A percentile compares a stretch with the other conserved stretches of the same genome.
Evolutionary conservation across 64 coral and sea anemone species (phyloP).

Genomic region (Dendronephthya gigantea): DNA sequence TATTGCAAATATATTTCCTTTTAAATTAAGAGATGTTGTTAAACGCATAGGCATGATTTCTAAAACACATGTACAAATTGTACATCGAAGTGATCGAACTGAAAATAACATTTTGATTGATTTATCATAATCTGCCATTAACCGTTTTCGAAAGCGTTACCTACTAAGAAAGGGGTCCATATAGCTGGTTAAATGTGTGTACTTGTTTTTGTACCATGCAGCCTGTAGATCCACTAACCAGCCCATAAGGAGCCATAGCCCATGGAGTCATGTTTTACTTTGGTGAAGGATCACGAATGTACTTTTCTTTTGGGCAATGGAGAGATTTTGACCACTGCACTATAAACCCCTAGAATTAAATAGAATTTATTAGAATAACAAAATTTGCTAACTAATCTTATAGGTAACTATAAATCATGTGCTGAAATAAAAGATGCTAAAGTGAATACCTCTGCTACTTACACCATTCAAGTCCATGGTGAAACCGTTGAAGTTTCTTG

Average conservation of each 20-base stretch:
- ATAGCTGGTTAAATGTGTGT: too few relatives aligned
- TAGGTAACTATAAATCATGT: neutral
- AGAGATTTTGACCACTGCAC: neutral
- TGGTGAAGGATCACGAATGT: too few relatives aligned
- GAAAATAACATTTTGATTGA: neutral
- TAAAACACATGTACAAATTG: neutral
- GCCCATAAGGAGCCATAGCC: too few relatives aligned
- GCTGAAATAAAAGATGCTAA: neutral
- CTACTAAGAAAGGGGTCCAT: too few relatives aligned
- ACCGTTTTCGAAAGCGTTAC: too few relatives aligned
- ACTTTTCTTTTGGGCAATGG: too few relatives aligned
- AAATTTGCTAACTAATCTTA: neutral
- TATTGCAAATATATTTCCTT: neutral
- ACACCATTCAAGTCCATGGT: neutral
- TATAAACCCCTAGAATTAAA: neutral
- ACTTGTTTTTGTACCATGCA: too few relatives aligned
- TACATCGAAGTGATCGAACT: too few relatives aligned
- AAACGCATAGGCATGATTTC: neutral
- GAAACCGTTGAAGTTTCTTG: neutral
- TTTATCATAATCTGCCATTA: too few relatives aligned
- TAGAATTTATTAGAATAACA: neutral
- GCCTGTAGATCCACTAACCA: too few relatives aligned
- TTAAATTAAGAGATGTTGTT: neutral
- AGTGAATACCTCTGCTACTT: neutral
- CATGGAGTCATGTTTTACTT: too few relatives aligned